Evolutionary conservation across 2,888 invertebrate genomes (phyloP).

Genomic region (Hydraecia micacea): DNA sequence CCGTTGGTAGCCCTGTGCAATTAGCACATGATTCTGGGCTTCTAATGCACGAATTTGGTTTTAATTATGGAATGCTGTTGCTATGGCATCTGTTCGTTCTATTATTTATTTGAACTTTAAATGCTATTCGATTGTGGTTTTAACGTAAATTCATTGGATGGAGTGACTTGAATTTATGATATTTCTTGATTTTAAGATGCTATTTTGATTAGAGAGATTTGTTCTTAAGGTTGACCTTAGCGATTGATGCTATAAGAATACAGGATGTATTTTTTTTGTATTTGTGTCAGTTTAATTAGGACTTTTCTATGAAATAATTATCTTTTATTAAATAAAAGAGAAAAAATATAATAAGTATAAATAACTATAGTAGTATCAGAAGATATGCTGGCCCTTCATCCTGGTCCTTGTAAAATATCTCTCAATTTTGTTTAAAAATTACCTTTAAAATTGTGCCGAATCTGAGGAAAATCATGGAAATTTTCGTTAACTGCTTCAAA

Average conservation of each 20-base stretch:
- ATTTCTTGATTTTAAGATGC: not conserved
- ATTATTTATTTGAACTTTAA: constrained; percentile 43
- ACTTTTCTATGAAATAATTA: not conserved
- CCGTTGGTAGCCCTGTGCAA: constrained; percentile 84
- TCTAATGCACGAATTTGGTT: constrained; percentile 87
- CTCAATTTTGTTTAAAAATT: not conserved
- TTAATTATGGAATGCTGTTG: constrained; percentile 80
- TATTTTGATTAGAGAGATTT: not conserved
- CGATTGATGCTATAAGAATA: too few species aligned
- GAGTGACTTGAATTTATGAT: not conserved
- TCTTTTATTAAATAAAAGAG: not conserved
- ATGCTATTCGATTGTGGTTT: not conserved
- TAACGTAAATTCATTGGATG: not conserved
- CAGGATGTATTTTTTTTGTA: not conserved
- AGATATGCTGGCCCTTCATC: too few species aligned
- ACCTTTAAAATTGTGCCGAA: not conserved
- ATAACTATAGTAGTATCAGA: not conserved
- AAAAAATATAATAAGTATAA: not conserved
- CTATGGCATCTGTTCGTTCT: constrained; percentile 55
- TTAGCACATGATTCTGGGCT: constrained; percentile 88
- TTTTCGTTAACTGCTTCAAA: not conserved
- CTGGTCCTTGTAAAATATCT: not conserved
- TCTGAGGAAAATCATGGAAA: not conserved
- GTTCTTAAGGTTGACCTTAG: not conserved
- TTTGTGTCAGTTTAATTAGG: not conserved